phyloP scores from a whole-genome alignment of 2,113 vertebrate genomes.

The Eupsittula cactorum region DNA sequence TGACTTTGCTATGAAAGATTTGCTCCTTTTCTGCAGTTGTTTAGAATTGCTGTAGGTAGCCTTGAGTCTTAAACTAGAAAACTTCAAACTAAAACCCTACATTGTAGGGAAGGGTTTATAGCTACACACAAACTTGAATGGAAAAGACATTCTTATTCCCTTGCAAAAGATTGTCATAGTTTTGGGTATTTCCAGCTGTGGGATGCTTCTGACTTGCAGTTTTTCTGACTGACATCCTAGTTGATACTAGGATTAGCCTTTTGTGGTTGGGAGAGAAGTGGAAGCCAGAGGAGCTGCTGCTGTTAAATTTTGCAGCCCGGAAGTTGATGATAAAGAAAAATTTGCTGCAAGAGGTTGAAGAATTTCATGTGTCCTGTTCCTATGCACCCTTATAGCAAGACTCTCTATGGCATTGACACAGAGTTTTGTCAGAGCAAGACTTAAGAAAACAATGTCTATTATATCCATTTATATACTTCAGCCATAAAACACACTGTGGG shows the following conservation, averaged over 20 bases:
- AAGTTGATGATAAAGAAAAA: background rate
- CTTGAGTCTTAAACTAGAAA: background rate
- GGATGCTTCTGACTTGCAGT: background rate
- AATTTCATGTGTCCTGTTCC: background rate
- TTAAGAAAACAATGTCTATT: background rate
- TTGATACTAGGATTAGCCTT: background rate
- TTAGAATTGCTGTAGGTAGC: background rate
- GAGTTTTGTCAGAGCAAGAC: background rate
- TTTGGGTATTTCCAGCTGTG: background rate
- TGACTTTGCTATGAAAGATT: background rate
- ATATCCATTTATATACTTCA: slow-evolving; percentile 1
- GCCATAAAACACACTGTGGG: background rate
- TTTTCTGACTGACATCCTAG: background rate
- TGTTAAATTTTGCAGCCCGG: background rate
- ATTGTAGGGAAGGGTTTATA: background rate
- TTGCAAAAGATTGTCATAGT: background rate
- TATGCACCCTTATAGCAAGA: background rate
- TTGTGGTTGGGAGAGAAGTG: background rate
- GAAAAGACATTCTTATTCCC: background rate
- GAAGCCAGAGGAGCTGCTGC: background rate
- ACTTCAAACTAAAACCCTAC: background rate
- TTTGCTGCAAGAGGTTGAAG: background rate
- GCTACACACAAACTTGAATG: background rate
- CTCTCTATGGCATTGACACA: background rate
- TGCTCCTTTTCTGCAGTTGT: background rate